Evolutionary conservation across 1,140 invertebrate species (phyloP).

Genomic region (Papilio glaucus): DNA sequence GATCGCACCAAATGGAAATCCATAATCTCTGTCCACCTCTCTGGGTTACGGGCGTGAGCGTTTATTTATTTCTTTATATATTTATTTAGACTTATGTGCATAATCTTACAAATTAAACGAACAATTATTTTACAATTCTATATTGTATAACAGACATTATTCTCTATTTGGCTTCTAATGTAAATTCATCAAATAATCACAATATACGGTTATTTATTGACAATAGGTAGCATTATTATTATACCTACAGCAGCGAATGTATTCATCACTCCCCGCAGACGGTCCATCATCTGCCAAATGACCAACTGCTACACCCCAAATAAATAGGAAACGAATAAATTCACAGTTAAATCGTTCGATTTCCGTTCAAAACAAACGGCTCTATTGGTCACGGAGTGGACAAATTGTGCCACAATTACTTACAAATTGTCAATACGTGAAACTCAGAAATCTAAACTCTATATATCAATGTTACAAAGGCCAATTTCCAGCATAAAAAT

Average conservation of each 20-base stretch:
- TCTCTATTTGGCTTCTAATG: too few relatives aligned
- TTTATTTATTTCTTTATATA: too few relatives aligned
- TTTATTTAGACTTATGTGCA: too few relatives aligned
- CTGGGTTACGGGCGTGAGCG: too few relatives aligned
- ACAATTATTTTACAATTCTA: too few relatives aligned
- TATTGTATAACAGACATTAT: too few relatives aligned
- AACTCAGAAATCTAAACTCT: slow-evolving; percentile 36
- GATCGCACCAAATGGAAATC: too few relatives aligned
- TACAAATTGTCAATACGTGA: slow-evolving; percentile 40
- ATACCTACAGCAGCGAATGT: slow-evolving; percentile 60
- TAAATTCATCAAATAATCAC: too few relatives aligned
- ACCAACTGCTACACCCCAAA: slow-evolving; percentile 66
- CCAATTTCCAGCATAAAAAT: neutral
- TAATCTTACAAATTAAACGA: too few relatives aligned
- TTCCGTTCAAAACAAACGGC: slow-evolving; percentile 70
- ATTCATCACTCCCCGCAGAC: slow-evolving; percentile 58
- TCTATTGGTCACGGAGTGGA: slow-evolving; percentile 74
- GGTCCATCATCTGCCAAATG: slow-evolving; percentile 53
- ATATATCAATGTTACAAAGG: slow-evolving; percentile 17
- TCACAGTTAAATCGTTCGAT: slow-evolving; percentile 72
- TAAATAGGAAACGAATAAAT: slow-evolving; percentile 75
- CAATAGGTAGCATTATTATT: slow-evolving; percentile 50
- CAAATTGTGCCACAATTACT: slow-evolving; percentile 58
- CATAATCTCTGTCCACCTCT: too few relatives aligned
- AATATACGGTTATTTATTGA: slow-evolving; percentile 5